Percentiles rank a stretch among this genome's conserved stretches.
These are phyloP conservation scores for Sipha flava DNA, from an alignment of 1,140 invertebrate genomes.

Conservation along the genomic window DNA sequence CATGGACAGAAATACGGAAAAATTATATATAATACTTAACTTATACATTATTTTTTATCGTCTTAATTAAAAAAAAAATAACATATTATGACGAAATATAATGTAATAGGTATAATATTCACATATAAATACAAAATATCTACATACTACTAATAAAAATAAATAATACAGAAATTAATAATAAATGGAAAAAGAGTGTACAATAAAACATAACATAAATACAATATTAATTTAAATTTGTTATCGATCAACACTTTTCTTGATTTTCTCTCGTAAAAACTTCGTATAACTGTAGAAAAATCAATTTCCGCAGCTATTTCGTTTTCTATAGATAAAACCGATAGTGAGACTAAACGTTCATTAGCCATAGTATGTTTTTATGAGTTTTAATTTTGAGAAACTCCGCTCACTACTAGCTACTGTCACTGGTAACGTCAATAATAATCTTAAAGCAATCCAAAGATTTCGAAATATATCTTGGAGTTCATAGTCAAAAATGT, in stretches of 20 bases:
- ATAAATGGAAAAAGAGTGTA: neutral
- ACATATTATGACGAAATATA: neutral
- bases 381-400: slow-evolving; percentile 41
- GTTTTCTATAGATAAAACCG: slow-evolving; percentile 23
- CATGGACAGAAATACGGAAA: neutral
- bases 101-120: neutral
- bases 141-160: neutral
- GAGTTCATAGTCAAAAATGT: neutral
- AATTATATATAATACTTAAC: neutral
- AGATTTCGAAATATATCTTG: slow-evolving; percentile 2
- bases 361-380: slow-evolving; percentile 41
- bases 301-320: neutral
- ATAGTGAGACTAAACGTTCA: slow-evolving; percentile 37
- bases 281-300: neutral
- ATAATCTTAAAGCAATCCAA: neutral
- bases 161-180: neutral
- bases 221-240: neutral
- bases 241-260: neutral
- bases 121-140: neutral
- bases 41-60: no score
- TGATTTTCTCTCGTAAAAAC: neutral
- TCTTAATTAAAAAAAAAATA: neutral
- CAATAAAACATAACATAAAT: neutral
- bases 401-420: slow-evolving; percentile 39
- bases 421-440: slow-evolving; percentile 36